Percentiles rank a stretch among this genome's conserved stretches.
phyloP scores from a whole-genome alignment of 1,140 invertebrate species.

The Mesaphorura yosii region DNA sequence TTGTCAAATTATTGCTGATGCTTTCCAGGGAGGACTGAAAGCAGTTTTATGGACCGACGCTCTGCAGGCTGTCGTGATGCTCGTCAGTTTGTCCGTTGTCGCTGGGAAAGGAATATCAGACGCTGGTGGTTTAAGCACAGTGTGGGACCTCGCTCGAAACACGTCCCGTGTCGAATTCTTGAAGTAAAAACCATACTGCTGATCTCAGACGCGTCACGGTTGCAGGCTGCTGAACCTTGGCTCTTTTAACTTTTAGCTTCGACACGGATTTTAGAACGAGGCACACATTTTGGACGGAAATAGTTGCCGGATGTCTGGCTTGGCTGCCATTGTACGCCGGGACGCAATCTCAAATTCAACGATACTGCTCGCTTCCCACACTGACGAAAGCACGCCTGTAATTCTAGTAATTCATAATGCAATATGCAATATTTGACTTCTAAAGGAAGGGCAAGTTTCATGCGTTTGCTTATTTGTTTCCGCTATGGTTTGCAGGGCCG shows the following conservation, averaged over 20 bases:
- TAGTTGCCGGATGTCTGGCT: conserved; percentile 76
- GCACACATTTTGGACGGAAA: conserved; percentile 80
- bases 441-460: not conserved
- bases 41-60: conserved; percentile 65
- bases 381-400: conserved; percentile 35
- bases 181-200: conserved; percentile 34
- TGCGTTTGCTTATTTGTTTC: not conserved
- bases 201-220: not conserved
- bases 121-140: conserved; percentile 37
- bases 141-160: conserved; percentile 36
- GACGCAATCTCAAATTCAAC: conserved; percentile 64
- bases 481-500: conserved; percentile 4
- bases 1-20: not conserved
- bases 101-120: conserved; percentile 40
- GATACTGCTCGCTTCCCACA: conserved; percentile 21
- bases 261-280: conserved; percentile 40
- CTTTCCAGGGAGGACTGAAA: conserved; percentile 15
- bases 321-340: conserved; percentile 84
- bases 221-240: not conserved
- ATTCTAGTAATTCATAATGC: not conserved
- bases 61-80: conserved; percentile 65
- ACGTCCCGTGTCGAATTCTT: conserved; percentile 39
- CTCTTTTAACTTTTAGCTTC: conserved; percentile 34
- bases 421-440: not conserved
- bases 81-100: conserved; percentile 40